Percentiles rank a stretch among this genome's conserved stretches.
Evolutionary conservation across 2,113 vertebrate species (phyloP).

Genomic region (Fregata magnificens): DNA sequence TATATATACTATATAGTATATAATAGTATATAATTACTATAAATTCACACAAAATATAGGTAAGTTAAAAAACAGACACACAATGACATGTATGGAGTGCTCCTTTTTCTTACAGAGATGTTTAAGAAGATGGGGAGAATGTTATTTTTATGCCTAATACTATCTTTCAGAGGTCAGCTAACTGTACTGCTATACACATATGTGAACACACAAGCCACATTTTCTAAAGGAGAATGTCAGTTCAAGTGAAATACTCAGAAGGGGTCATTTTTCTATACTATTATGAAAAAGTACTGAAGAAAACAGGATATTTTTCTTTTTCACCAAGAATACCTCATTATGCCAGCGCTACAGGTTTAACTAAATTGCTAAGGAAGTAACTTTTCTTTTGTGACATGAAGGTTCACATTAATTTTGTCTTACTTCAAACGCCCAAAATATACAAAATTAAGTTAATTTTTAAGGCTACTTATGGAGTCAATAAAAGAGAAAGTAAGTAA

Average conservation of each 20-base stretch:
- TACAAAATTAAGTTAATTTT: background rate
- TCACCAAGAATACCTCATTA: background rate
- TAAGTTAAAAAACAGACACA: background rate
- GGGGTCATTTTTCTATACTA: background rate
- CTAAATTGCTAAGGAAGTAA: background rate
- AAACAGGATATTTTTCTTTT: background rate
- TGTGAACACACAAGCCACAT: background rate
- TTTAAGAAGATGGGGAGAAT: background rate
- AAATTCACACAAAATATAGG: background rate
- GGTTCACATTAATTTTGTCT: background rate
- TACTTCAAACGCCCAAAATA: background rate
- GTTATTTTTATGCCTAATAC: background rate
- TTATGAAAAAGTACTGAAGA: background rate
- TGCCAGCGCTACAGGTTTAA: background rate
- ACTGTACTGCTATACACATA: background rate
- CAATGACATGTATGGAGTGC: rapidly evolving
- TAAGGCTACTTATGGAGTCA: background rate
- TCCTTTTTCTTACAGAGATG: background rate
- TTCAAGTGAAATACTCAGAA: background rate
- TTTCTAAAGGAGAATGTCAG: background rate
- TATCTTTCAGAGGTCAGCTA: background rate
- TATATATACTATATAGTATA: too few relatives aligned
- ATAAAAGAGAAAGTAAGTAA: background rate
- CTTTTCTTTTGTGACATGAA: background rate
- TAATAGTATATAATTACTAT: too few relatives aligned